A percentile compares a stretch with the other conserved stretches of the same genome.
These are phyloP conservation scores for Lepidurus apus DNA, from an alignment of 1,140 invertebrate species.

Conservation along the genomic window DNA sequence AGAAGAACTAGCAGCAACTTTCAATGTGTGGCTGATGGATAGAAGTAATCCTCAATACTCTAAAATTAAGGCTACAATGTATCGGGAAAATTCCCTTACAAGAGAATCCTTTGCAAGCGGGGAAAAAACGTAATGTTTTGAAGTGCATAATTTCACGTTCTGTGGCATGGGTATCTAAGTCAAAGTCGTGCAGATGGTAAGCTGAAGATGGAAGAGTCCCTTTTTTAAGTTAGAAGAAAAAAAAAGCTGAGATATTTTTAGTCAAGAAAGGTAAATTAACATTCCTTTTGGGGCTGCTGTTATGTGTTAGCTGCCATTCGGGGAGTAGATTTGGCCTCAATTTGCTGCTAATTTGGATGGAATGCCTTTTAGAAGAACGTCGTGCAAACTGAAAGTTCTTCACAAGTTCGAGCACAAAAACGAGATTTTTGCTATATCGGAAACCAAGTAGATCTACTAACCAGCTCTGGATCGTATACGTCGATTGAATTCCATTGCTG, in stretches of 20 bases:
- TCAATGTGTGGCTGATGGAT: background rate
- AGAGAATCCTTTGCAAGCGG: background rate
- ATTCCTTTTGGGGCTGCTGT: background rate
- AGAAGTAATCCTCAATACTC: background rate
- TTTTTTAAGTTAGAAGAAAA: background rate
- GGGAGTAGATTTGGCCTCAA: background rate
- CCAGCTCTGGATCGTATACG: background rate
- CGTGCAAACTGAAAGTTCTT: background rate
- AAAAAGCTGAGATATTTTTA: background rate
- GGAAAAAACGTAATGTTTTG: too few relatives aligned
- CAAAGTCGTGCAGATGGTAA: background rate
- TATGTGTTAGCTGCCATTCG: background rate
- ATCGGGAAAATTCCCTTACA: background rate
- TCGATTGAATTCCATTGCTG: background rate
- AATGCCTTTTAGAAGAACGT: constrained; percentile 15
- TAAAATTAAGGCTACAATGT: background rate
- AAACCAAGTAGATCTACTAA: background rate
- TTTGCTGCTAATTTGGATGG: constrained; percentile 18
- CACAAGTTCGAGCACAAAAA: background rate
- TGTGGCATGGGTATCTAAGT: background rate
- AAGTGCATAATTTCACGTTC: constrained; percentile 7
- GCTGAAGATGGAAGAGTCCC: background rate
- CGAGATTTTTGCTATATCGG: background rate
- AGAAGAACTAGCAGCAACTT: too few relatives aligned
- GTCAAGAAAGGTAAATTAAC: background rate